Evolutionary conservation across 1,140 invertebrate species (phyloP).

Genomic region (Matsumurasca onukii): DNA sequence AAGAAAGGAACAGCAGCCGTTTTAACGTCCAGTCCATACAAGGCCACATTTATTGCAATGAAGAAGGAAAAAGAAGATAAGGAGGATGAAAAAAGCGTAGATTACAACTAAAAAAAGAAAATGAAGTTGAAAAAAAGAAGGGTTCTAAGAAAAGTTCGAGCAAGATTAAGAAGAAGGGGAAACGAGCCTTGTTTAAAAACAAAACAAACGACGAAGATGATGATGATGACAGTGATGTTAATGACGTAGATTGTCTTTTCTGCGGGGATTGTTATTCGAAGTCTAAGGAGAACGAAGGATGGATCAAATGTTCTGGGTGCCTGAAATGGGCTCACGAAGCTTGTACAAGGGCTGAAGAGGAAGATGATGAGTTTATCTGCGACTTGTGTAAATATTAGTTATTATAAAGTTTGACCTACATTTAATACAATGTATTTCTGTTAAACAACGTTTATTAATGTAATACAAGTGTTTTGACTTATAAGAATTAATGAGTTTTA

Average conservation of each 20-base stretch:
- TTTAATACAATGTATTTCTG: not conserved
- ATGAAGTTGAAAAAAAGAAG: not conserved
- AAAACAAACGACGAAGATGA: not conserved
- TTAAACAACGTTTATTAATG: not conserved
- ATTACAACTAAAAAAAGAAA: not conserved
- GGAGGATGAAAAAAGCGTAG: not conserved
- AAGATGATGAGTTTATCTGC: constrained; percentile 12
- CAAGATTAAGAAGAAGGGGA: not conserved
- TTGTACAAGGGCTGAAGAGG: constrained; percentile 40
- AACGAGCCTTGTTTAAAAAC: not conserved
- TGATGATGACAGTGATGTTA: constrained; percentile 10
- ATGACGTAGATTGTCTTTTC: constrained; percentile 9
- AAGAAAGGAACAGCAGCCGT: constrained; percentile 25
- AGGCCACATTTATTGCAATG: constrained; percentile 37
- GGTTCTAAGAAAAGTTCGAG: not conserved
- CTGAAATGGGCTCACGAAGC: constrained; percentile 44
- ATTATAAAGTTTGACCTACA: not conserved
- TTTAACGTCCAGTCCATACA: constrained; percentile 25
- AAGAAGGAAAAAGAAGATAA: constrained; percentile 29
- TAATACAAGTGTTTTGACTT: not conserved
- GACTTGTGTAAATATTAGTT: constrained; percentile 13
- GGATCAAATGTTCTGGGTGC: constrained; percentile 45
- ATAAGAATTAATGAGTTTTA: not conserved
- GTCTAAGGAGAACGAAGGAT: constrained; percentile 38
- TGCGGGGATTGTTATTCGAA: constrained; percentile 17